Evolutionary conservation across 2,888 invertebrate species (phyloP), one percentile per base, ranked within the genome.

Genomic region (Phaedon cochleariae): DNA sequence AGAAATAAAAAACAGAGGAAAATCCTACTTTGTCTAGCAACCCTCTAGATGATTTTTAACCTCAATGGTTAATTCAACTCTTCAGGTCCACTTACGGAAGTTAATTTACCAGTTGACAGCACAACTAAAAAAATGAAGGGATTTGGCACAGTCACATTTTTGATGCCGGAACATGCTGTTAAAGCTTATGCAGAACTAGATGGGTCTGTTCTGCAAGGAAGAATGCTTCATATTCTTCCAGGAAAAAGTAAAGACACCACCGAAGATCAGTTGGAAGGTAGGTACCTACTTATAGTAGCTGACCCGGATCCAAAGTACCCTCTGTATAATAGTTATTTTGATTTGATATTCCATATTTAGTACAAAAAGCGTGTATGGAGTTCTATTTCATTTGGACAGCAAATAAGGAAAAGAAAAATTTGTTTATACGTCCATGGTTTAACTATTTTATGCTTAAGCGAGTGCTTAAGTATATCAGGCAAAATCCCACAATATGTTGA

Each of bases 131-230:
- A 92, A 81, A 87, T 91, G 12, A 97, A 97, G 84, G 97, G 98
- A 0, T 98, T 96, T 83, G 98, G 96, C 0, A 92, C 93, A 0
- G 88, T 98, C 0, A 95, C 96, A 0, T 99, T 90, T 81, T 85
- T 99, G 79, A 91, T 98, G 87, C 97, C 98, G 0, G 98, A 98
- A 80, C 93, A 98, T 83, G 99, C 99, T 0, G 90, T 94, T 0
- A 90, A 88, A 76, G 98, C 99, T 0, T 97, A 91, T 80, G 86
- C 90, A 0, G 91, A 91, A 73, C 85, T 98, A 1, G 98, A 98
- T 84, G 98, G 98, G n/a, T 91, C 91, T 0, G 87, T 91, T 58
- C 92, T 96, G 76, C 93, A 95, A 80, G 98, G 98, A 0, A 86
- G 98, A 70, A 91, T 98, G 90, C 84, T 99, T 63, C 98, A 99